Evolutionary conservation across 2,113 vertebrate species (phyloP).

Genomic region (Oxygymnocypris stewartii): DNA sequence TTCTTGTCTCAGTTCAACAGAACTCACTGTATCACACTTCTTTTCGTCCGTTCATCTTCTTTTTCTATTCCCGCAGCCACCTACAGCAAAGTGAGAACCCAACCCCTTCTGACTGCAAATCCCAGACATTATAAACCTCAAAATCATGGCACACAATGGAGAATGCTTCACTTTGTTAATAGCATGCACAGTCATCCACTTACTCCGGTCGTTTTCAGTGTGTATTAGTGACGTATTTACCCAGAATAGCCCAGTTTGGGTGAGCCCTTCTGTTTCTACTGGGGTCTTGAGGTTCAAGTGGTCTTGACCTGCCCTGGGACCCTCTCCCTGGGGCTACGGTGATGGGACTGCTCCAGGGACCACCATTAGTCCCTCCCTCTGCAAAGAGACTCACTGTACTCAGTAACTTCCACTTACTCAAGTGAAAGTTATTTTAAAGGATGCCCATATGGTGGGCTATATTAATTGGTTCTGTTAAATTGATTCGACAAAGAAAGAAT

Average conservation of each 20-base stretch:
- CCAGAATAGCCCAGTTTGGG: slow-evolving; percentile 75
- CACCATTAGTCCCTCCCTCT: slow-evolving; percentile 67
- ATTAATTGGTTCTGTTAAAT: neutral
- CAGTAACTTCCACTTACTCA: slow-evolving; percentile 59
- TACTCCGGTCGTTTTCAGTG: neutral
- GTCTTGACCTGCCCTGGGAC: slow-evolving; percentile 41
- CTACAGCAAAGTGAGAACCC: neutral
- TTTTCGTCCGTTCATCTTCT: neutral
- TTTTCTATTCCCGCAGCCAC: neutral
- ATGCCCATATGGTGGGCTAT: neutral
- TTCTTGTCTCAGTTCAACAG: slow-evolving; percentile 1
- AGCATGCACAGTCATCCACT: slow-evolving; percentile 17
- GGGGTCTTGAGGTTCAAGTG: slow-evolving; percentile 66
- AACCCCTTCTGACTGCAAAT: neutral
- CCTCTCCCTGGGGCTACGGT: slow-evolving; percentile 62
- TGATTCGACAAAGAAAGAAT: neutral
- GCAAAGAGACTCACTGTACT: slow-evolving; percentile 72
- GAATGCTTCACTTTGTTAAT: neutral
- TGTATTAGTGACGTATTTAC: slow-evolving; percentile 63
- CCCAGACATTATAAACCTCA: neutral
- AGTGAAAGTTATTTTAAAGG: slow-evolving; percentile 44
- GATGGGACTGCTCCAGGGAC: slow-evolving; percentile 65
- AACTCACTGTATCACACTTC: neutral
- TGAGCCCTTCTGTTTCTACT: slow-evolving; percentile 79
- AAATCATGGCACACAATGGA: neutral